Evolutionary conservation across 2,113 vertebrate species (phyloP).

Genomic region (Alouatta palliata): DNA sequence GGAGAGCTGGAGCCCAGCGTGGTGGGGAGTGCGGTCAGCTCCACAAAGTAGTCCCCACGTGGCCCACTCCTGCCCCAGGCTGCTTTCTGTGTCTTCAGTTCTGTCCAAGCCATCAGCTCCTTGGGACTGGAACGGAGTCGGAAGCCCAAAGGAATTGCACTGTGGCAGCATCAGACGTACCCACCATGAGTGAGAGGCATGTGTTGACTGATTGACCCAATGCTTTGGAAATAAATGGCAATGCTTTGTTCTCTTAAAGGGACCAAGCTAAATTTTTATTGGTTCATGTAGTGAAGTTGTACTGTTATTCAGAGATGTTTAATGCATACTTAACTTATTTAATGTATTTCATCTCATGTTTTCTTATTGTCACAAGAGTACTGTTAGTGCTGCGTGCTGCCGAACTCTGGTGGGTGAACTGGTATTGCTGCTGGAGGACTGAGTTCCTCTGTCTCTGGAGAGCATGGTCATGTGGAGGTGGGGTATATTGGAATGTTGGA

Average conservation of each 20-base stretch:
- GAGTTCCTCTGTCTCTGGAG: constrained; percentile 77
- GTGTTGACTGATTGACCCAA: neutral
- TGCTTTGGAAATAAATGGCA: constrained; percentile 42
- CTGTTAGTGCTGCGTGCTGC: constrained; percentile 66
- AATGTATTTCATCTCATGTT: constrained; percentile 89
- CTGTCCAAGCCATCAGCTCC: constrained; percentile 62
- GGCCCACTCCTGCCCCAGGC: constrained; percentile 70
- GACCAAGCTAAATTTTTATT: constrained; percentile 83
- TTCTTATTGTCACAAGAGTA: constrained; percentile 78
- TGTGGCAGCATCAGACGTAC: constrained; percentile 48
- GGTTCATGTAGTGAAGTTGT: constrained; percentile 80
- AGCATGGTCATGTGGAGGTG: constrained; percentile 79
- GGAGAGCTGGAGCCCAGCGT: constrained; percentile 70
- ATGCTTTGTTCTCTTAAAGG: constrained; percentile 81
- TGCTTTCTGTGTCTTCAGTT: constrained; percentile 74
- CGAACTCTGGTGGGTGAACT: constrained; percentile 71
- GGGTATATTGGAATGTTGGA: constrained; percentile 85
- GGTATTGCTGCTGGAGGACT: constrained; percentile 84
- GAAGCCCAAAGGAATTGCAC: constrained; percentile 55
- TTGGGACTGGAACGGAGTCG: constrained; percentile 62
- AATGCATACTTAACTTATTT: constrained; percentile 87
- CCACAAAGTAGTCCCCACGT: constrained; percentile 52
- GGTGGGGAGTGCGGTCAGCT: constrained; percentile 66
- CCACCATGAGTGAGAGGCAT: constrained; percentile 9
- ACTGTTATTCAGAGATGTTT: constrained; percentile 80